These are phyloP conservation scores for Scyliorhinus canicula DNA, from an alignment of 2,797 vertebrate species.

Conservation along the genomic window DNA sequence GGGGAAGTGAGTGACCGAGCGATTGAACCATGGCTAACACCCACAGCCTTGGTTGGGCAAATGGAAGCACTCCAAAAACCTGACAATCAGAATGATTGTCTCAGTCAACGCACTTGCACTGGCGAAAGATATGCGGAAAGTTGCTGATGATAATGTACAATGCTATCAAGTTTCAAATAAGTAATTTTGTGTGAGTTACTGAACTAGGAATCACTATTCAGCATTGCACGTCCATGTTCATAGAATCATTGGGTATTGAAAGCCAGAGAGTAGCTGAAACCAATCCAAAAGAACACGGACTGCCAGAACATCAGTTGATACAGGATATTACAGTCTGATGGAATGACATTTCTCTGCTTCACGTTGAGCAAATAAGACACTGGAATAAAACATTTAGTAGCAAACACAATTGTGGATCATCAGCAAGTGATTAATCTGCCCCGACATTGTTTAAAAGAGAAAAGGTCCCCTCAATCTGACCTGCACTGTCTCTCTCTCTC, in stretches of 20 bases:
- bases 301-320: conserved; percentile 35
- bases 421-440: not conserved
- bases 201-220: not conserved
- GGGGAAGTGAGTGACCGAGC: not conserved
- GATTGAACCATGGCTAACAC: not conserved
- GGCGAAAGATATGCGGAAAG: not conserved
- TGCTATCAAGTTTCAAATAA: not conserved
- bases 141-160: not conserved
- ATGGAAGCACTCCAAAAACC: not conserved
- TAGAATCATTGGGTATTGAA: not conserved
- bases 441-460: not conserved
- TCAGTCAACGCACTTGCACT: not conserved
- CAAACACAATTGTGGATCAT: not conserved
- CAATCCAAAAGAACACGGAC: conserved; percentile 23
- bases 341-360: conserved; percentile 14
- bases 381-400: conserved; percentile 31
- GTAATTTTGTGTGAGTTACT: not conserved
- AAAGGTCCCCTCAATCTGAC: not conserved
- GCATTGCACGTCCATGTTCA: not conserved
- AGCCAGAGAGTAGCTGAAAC: conserved; percentile 26
- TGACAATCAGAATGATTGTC: conserved; percentile 1
- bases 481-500: not conserved
- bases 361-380: not conserved
- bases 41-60: not conserved
- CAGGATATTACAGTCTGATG: conserved; percentile 17